Percentiles rank a stretch among this genome's conserved stretches.
Evolutionary conservation across 2,113 vertebrate species (phyloP).

Genomic region (Antigone vipio): DNA sequence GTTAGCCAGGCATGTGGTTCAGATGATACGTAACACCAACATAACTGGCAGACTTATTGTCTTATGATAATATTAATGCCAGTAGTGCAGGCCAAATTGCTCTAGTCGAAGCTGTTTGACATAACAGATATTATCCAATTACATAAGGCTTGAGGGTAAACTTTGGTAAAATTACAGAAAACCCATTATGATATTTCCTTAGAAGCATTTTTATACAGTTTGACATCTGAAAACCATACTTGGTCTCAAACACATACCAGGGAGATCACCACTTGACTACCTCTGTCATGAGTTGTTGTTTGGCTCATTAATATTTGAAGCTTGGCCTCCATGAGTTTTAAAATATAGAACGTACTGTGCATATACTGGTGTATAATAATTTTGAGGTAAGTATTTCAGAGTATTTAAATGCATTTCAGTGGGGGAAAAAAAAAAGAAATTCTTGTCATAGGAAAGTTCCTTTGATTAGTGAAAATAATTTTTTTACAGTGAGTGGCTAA

Average conservation of each 20-base stretch:
- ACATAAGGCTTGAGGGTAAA: background rate
- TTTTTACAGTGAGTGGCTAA: background rate
- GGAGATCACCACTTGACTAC: background rate
- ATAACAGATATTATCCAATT: background rate
- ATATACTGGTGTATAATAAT: background rate
- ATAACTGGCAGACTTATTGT: background rate
- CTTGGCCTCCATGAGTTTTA: background rate
- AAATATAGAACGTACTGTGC: background rate
- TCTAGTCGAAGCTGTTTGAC: background rate
- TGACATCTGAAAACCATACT: background rate
- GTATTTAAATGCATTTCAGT: background rate
- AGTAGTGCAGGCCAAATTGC: background rate
- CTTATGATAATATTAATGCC: background rate
- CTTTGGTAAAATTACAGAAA: conserved; percentile 10
- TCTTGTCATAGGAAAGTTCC: background rate
- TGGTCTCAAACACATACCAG: background rate
- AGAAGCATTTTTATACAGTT: background rate
- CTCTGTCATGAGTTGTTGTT: background rate
- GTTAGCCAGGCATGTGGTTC: background rate
- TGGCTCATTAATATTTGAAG: background rate
- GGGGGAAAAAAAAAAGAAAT: background rate
- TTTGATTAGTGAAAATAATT: background rate
- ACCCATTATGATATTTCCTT: background rate
- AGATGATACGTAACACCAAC: background rate
- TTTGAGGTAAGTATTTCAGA: background rate